Evolutionary conservation across 2,888 invertebrate genomes (phyloP).

Genomic region (Cerceris ruficornis): DNA sequence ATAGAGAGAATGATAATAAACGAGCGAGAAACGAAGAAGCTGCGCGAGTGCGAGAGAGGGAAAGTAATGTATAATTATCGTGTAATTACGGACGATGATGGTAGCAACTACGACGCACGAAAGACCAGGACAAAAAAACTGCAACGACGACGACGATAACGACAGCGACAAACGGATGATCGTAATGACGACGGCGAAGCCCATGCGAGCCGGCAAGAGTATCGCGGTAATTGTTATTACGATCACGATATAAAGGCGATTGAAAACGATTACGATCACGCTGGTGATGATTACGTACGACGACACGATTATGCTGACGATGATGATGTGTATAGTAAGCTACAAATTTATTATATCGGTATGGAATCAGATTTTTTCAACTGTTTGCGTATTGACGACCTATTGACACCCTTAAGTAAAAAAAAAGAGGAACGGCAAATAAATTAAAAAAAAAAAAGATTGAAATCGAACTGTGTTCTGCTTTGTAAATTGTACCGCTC

Average conservation of each 20-base stretch:
- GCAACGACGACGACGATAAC: slow-evolving; percentile 48
- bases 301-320: slow-evolving; percentile 65
- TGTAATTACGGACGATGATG: slow-evolving; percentile 75
- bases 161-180: slow-evolving; percentile 59
- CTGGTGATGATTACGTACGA: slow-evolving; percentile 36
- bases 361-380: slow-evolving; percentile 80
- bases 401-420: slow-evolving; percentile 74
- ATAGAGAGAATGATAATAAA: slow-evolving; percentile 58
- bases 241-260: slow-evolving; percentile 36
- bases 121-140: background rate
- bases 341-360: slow-evolving; percentile 80
- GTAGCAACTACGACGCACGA: slow-evolving; percentile 5
- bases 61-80: slow-evolving; percentile 79
- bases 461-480: slow-evolving; percentile 72
- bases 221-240: slow-evolving; percentile 50
- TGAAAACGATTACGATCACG: slow-evolving; percentile 44
- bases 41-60: slow-evolving; percentile 56
- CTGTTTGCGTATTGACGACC: slow-evolving; percentile 78
- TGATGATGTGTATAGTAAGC: slow-evolving; percentile 79
- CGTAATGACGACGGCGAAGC: slow-evolving; percentile 29
- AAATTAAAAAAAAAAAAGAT: slow-evolving; percentile 71
- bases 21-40: slow-evolving; percentile 45
- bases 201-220: slow-evolving; percentile 22
- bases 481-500: slow-evolving; percentile 73
- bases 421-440: slow-evolving; percentile 70